Evolutionary conservation across 2,888 invertebrate genomes (phyloP).

Genomic region (Archaeoteleia sp.): DNA sequence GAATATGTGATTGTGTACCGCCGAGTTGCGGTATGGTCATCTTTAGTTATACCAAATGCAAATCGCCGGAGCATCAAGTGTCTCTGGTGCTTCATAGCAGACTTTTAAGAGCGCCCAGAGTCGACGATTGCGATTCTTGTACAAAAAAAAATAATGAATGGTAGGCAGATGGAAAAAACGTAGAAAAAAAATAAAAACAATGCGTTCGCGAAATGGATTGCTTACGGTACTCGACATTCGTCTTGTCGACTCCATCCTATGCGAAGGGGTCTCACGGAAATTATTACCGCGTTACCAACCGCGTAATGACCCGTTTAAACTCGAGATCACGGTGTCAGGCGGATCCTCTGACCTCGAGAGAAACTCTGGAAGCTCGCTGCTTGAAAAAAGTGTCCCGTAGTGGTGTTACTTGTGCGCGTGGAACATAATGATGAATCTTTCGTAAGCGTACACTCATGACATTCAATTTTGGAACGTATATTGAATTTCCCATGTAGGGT

Average conservation of each 20-base stretch:
- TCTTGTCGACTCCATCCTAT: constrained; percentile 54
- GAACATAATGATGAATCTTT: constrained; percentile 34
- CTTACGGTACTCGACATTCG: constrained; percentile 56
- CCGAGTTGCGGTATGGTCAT: no score
- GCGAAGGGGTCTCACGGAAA: constrained; percentile 56
- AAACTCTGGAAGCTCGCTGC: constrained; percentile 53
- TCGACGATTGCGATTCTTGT: no score
- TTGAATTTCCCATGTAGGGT: constrained; percentile 16
- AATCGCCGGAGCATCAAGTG: no score
- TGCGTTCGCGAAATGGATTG: constrained; percentile 50
- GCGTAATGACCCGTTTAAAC: constrained; percentile 61
- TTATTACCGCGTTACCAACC: constrained; percentile 63
- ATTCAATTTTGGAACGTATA: constrained; percentile 37
- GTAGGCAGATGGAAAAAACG: constrained; percentile 23
- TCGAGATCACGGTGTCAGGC: constrained; percentile 56
- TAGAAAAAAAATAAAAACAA: constrained; percentile 50
- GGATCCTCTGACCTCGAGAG: constrained; percentile 50
- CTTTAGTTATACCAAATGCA: no score
- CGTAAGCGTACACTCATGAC: constrained; percentile 14
- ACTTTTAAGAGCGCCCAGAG: no score
- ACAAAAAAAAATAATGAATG: neutral
- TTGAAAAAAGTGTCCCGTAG: constrained; percentile 48
- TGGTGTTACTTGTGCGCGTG: constrained; percentile 27
- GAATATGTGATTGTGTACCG: no score
- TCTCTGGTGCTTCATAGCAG: no score